A percentile compares a stretch with the other conserved stretches of the same genome.
Conservation (phyloP, 2,113 vertebrate genomes). For the Ctenodactylus gundi region DNA sequence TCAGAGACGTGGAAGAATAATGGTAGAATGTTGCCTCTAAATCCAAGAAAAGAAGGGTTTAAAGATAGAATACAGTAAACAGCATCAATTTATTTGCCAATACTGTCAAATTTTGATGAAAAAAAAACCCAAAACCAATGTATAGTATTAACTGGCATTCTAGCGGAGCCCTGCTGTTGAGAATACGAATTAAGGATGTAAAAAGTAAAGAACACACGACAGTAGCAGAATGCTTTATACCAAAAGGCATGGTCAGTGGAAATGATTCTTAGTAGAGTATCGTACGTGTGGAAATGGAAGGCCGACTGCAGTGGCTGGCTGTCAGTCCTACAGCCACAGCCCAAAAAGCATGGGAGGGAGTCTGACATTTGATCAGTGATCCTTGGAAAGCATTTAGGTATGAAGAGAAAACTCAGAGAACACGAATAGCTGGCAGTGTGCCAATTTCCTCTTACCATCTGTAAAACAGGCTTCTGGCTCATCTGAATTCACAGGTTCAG, state of each 20-base stretch:
- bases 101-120: background rate
- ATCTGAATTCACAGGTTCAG: conserved; percentile 85
- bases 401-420: conserved; percentile 7
- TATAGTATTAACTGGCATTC: background rate
- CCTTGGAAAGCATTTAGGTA: too few relatives aligned
- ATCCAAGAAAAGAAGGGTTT: background rate
- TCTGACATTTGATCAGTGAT: too few relatives aligned
- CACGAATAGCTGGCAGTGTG: background rate
- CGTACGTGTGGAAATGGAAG: background rate
- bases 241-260: background rate
- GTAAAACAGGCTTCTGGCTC: conserved; percentile 94
- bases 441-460: conserved; percentile 83
- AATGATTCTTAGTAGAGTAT: background rate
- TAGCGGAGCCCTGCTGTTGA: background rate
- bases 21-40: background rate
- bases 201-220: background rate
- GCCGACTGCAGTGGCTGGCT: background rate
- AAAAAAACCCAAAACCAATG: background rate
- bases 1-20: background rate
- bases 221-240: background rate
- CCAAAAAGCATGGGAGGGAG: background rate
- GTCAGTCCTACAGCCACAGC: background rate
- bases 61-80: background rate
- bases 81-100: background rate
- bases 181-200: background rate